Percentiles rank a stretch among this genome's conserved stretches.
Evolutionary conservation across 1,140 invertebrate genomes (phyloP).

Genomic region (Lucilia cuprina): DNA sequence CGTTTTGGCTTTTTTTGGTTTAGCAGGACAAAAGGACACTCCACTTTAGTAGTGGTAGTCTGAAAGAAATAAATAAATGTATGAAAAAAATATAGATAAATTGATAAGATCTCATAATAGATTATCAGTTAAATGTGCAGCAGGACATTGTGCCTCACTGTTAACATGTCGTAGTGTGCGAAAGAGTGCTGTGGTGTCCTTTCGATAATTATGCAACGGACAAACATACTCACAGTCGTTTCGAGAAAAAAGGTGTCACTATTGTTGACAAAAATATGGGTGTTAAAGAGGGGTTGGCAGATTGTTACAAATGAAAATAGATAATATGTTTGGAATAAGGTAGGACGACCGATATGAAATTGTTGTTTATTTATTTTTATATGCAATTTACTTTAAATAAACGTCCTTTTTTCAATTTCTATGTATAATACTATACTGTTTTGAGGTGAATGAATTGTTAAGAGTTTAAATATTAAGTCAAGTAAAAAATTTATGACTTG

Average conservation of each 20-base stretch:
- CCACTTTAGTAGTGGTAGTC: background rate
- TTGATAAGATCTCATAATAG: conserved; percentile 25
- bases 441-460: background rate
- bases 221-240: background rate
- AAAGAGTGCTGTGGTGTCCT: too few relatives aligned
- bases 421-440: background rate
- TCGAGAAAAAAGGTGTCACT: background rate
- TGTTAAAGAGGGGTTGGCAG: conserved; percentile 26
- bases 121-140: conserved; percentile 23
- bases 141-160: conserved; percentile 4
- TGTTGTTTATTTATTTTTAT: background rate
- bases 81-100: background rate
- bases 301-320: conserved; percentile 32
- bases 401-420: background rate
- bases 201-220: background rate
- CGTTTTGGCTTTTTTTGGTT: conserved; percentile 23
- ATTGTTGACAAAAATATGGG: background rate
- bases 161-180: background rate
- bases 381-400: background rate
- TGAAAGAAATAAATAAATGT: background rate
- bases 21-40: conserved; percentile 9
- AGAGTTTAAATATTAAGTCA: background rate
- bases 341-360: background rate
- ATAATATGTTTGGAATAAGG: background rate
- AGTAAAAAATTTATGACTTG: too few relatives aligned